phyloP scores from a whole-genome alignment of 2,797 vertebrate species.

The Ctenopoma kingsleyae region DNA sequence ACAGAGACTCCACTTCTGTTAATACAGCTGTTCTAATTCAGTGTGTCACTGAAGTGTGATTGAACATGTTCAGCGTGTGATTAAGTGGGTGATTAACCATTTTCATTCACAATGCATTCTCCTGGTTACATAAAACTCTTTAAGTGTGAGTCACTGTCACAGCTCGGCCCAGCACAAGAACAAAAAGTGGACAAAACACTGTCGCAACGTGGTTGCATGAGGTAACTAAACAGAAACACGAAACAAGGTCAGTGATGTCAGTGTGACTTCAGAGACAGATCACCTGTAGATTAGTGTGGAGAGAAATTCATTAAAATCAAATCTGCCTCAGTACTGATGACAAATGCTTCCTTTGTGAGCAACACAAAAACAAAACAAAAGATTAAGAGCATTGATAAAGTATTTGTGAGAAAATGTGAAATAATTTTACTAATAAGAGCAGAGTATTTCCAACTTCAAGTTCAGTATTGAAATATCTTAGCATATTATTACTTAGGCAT shows the following conservation, averaged over 20 bases:
- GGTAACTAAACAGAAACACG: not conserved
- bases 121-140: constrained; percentile 39
- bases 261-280: constrained; percentile 3
- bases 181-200: not conserved
- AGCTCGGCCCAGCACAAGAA: not conserved
- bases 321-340: no score
- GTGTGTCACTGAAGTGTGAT: constrained; percentile 31
- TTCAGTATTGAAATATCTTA: not conserved
- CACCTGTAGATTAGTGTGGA: not conserved
- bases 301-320: no score
- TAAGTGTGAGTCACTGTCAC: constrained; percentile 20
- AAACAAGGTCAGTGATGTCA: constrained; percentile 9
- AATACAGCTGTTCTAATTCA: constrained; percentile 40
- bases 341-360: no score
- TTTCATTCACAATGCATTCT: constrained; percentile 31
- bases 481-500: no score
- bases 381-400: no score
- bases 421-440: no score
- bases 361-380: no score
- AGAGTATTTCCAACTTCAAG: no score
- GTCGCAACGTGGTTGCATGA: not conserved
- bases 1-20: constrained; percentile 22
- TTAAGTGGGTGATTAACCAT: constrained; percentile 19
- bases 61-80: not conserved
- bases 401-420: no score